Evolutionary conservation across 2,888 invertebrate genomes (phyloP).

Genomic region (Teleiodes luculella): DNA sequence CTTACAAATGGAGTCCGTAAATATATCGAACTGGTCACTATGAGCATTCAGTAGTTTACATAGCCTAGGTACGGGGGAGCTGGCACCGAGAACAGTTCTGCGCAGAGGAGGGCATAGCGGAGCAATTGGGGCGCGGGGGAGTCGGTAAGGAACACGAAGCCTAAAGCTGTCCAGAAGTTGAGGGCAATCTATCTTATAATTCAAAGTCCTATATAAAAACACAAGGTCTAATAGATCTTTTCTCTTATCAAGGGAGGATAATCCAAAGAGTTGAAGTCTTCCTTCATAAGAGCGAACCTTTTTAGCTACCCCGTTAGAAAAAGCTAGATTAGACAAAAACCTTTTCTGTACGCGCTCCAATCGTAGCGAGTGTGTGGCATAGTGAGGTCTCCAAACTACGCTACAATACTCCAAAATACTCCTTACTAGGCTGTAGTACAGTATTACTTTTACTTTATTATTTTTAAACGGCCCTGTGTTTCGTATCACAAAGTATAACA

Average conservation of each 20-base stretch:
- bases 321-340: not conserved
- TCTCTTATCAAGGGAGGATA: not conserved
- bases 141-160: not conserved
- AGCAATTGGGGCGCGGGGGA: too few relatives aligned
- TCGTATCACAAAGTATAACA: conserved; percentile 14
- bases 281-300: not conserved
- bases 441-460: not conserved
- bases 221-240: not conserved
- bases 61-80: too few relatives aligned
- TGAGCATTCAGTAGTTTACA: too few relatives aligned
- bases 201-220: not conserved
- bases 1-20: too few relatives aligned
- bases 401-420: conserved; percentile 1
- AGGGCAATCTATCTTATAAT: not conserved
- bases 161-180: not conserved
- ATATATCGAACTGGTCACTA: too few relatives aligned
- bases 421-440: conserved; percentile 2
- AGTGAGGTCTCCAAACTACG: conserved; percentile 9
- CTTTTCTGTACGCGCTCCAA: not conserved
- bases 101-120: too few relatives aligned
- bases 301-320: too few relatives aligned
- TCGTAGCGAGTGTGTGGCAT: not conserved
- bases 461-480: conserved; percentile 9
- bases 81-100: too few relatives aligned
- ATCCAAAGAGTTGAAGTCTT: not conserved